Evolutionary conservation across 1,140 invertebrate genomes (phyloP), one percentile per base, ranked within the genome.

Genomic region (Caenorhabditis tropicalis): DNA sequence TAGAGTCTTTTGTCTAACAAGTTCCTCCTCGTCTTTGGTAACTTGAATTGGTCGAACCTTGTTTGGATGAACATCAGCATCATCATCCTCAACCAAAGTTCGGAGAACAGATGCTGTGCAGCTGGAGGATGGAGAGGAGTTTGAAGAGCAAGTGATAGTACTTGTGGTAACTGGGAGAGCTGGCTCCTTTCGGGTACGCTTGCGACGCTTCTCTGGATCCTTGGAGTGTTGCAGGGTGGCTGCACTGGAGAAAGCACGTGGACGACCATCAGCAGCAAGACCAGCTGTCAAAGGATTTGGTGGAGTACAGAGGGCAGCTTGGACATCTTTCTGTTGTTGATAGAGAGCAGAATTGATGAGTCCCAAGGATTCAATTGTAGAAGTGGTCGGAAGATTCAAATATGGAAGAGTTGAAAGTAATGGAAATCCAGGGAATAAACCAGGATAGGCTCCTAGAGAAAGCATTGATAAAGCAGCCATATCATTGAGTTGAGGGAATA

Each of bases 231-330:
- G 82, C 29, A 82, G 39, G 0, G 82, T 82, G 58, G 82, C 82
- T 16, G 82, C 82, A 74, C 82, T 82, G 19, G 82, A 82, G 24
- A 82, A 82, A 19, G 82, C 82, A 21, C 82, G 27, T 15, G 82
- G 82, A 27, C 82, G 82, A 27, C 33, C 65, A 46, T 74, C 65
- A 21, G 36, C 65, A 9, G 65, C 65, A 21, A 74, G 10, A 19
- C 12, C 29, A 27, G 65, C 65, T 12, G 65, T 24, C 33, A 74
- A 46, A 3, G 27, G 6, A 29, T 70, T 70, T 4, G 31, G 7
- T 24, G 65, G n/a, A 43, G 65, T n/a, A 24, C 2, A 19, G 10
- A 74, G 10, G 9, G 36, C 36, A 43, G 65, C 65, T 74, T 74
- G 65, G 27, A 46, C 65, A 24, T 74, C 65, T 12, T 43, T 74